Conservation (phyloP, 1,140 invertebrate genomes). For the Saccostrea cuccullata region DNA sequence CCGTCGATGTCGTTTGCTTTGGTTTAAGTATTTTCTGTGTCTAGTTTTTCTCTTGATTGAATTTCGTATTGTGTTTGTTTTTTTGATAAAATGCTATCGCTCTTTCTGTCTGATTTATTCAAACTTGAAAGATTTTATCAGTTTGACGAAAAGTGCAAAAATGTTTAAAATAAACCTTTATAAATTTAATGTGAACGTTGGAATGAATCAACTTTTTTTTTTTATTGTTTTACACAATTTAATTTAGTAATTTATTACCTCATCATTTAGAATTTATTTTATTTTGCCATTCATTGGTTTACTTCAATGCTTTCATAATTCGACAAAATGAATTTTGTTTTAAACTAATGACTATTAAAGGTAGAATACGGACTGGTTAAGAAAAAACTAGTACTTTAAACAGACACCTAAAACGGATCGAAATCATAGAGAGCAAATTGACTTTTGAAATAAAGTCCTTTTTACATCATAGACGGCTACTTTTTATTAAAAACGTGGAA, state of each 20-base stretch:
- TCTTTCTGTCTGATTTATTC: neutral
- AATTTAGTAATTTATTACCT: neutral
- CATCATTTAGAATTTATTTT: neutral
- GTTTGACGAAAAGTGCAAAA: neutral
- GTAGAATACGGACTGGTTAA: too few relatives aligned
- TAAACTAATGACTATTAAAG: too few relatives aligned
- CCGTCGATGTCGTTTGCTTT: neutral
- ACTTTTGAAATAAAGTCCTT: too few relatives aligned
- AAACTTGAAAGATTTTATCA: neutral
- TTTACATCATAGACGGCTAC: too few relatives aligned
- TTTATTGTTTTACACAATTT: neutral
- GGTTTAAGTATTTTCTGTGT: constrained; percentile 31
- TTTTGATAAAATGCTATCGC: neutral
- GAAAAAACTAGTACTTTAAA: too few relatives aligned
- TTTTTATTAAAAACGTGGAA: too few relatives aligned
- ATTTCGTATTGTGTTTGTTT: neutral
- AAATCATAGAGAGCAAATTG: too few relatives aligned
- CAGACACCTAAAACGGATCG: too few relatives aligned
- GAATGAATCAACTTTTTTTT: neutral
- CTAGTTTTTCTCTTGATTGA: constrained; percentile 1
- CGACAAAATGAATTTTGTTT: too few relatives aligned
- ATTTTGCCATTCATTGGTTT: too few relatives aligned
- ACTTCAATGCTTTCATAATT: too few relatives aligned
- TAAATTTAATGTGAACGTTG: neutral
- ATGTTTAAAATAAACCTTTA: neutral